Percentiles rank a stretch among this genome's conserved stretches.
These are phyloP conservation scores for Monopterus albus DNA, from an alignment of 2,113 vertebrate species.

Conservation along the genomic window DNA sequence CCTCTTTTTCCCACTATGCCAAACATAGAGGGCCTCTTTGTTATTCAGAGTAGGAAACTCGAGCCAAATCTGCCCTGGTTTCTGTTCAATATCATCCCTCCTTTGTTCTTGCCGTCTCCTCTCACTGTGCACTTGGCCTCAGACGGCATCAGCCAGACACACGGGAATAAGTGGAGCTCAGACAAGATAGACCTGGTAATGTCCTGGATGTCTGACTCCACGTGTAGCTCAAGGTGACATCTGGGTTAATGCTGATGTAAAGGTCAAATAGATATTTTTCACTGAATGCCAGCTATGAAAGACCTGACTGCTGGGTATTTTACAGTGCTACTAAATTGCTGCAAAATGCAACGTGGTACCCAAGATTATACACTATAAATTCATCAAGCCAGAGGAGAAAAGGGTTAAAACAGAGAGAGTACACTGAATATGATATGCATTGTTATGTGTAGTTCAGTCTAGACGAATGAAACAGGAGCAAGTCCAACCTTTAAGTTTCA, in stretches of 20 bases:
- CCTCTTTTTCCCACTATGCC: conserved; percentile 63
- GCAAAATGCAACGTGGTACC: not conserved
- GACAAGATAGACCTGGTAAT: conserved; percentile 38
- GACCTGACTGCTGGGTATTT: not conserved
- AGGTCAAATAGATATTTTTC: conserved; percentile 53
- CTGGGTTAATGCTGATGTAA: conserved; percentile 47
- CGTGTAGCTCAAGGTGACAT: conserved; percentile 48
- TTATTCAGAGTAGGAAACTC: conserved; percentile 75
- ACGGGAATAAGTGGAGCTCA: conserved; percentile 50
- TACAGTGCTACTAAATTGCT: not conserved
- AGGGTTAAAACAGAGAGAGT: not conserved
- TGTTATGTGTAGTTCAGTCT: not conserved
- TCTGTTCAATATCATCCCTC: conserved; percentile 72
- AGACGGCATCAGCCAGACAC: conserved; percentile 41
- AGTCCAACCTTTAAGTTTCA: not conserved
- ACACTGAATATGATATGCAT: not conserved
- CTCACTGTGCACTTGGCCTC: conserved; percentile 48
- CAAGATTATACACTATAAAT: not conserved
- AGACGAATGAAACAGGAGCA: too few relatives aligned
- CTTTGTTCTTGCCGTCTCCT: conserved; percentile 66
- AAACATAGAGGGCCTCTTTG: conserved; percentile 71
- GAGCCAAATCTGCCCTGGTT: conserved; percentile 71
- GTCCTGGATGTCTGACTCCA: conserved; percentile 46
- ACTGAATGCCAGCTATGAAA: not conserved
- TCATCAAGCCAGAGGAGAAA: not conserved